Evolutionary conservation across 2,888 invertebrate species (phyloP).

Genomic region (Drosophila subquinaria): DNA sequence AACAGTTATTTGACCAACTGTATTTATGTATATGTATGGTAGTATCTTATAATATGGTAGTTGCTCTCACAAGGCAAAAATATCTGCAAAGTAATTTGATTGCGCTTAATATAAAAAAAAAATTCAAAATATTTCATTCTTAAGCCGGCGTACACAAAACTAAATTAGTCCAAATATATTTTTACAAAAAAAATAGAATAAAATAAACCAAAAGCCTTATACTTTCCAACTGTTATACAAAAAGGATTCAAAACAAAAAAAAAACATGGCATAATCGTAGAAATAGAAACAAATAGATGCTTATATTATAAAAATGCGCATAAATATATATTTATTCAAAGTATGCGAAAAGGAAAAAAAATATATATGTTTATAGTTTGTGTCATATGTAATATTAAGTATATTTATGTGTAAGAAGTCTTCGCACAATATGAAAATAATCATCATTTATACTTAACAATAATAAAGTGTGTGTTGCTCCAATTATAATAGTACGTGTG

Average conservation of each 20-base stretch:
- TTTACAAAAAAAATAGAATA: slow-evolving; percentile 18
- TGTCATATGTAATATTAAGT: slow-evolving; percentile 36
- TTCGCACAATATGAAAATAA: slow-evolving; percentile 30
- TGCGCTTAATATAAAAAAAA: slow-evolving; percentile 28
- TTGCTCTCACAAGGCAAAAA: slow-evolving; percentile 34
- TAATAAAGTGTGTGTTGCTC: slow-evolving; percentile 27
- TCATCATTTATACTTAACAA: slow-evolving; percentile 28
- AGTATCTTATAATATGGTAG: slow-evolving; percentile 51
- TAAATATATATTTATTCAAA: slow-evolving; percentile 54
- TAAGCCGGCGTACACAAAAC: no score
- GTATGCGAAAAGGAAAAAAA: slow-evolving; percentile 42
- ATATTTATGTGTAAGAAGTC: slow-evolving; percentile 46
- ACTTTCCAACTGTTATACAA: slow-evolving; percentile 46
- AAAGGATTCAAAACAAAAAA: slow-evolving; percentile 6
- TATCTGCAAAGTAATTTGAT: slow-evolving; percentile 23
- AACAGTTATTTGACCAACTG: slow-evolving; percentile 8
- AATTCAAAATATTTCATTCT: neutral
- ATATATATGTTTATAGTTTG: slow-evolving; percentile 21
- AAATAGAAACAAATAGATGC: slow-evolving; percentile 19
- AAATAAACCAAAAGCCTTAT: slow-evolving; percentile 8
- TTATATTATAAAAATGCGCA: slow-evolving; percentile 55
- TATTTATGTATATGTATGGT: slow-evolving; percentile 45
- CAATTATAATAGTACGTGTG: slow-evolving; percentile 23
- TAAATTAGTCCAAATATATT: slow-evolving; percentile 24
- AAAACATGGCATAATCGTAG: slow-evolving; percentile 6